Evolutionary conservation across 2,888 invertebrate species (phyloP).

Genomic region (Bombyx huttoni): DNA sequence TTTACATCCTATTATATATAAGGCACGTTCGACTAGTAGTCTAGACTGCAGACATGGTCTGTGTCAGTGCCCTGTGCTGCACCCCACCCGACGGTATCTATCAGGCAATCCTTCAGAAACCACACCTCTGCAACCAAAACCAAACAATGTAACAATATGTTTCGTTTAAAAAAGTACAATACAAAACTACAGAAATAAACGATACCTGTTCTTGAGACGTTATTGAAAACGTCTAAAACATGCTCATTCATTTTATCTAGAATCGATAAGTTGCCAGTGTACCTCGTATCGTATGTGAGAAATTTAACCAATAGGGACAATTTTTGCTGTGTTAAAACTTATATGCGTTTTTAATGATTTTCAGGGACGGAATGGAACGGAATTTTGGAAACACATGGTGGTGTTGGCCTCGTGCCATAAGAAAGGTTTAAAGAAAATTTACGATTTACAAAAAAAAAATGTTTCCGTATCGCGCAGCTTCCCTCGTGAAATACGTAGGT

Average conservation of each 20-base stretch:
- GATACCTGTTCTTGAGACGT: constrained; percentile 25
- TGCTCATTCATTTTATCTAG: constrained; percentile 36
- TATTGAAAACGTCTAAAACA: constrained; percentile 35
- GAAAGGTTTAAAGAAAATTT: constrained; percentile 54
- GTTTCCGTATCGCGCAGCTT: constrained; percentile 22
- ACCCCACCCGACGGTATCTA: constrained; percentile 14
- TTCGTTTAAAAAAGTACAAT: constrained; percentile 22
- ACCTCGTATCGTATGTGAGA: no score
- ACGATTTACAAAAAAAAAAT: constrained; percentile 52
- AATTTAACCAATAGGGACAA: no score
- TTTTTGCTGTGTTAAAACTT: background rate
- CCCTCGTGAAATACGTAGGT: constrained; percentile 29
- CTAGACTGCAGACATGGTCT: constrained; percentile 19
- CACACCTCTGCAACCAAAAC: constrained; percentile 7
- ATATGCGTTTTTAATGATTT: background rate
- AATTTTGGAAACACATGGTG: constrained; percentile 38
- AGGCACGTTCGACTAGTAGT: constrained; percentile 23
- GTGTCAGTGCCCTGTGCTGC: constrained; percentile 11
- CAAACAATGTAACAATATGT: constrained; percentile 4
- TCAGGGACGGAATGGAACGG: constrained; percentile 22
- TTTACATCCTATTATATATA: constrained; percentile 23
- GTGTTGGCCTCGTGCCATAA: constrained; percentile 48
- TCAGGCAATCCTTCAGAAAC: constrained; percentile 33
- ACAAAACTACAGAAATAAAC: constrained; percentile 23
- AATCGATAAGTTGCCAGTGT: constrained; percentile 14